Percentiles rank a stretch among this genome's conserved stretches.
These are phyloP conservation scores for Oxyura jamaicensis DNA, from an alignment of 2,113 vertebrate species.

Conservation along the genomic window DNA sequence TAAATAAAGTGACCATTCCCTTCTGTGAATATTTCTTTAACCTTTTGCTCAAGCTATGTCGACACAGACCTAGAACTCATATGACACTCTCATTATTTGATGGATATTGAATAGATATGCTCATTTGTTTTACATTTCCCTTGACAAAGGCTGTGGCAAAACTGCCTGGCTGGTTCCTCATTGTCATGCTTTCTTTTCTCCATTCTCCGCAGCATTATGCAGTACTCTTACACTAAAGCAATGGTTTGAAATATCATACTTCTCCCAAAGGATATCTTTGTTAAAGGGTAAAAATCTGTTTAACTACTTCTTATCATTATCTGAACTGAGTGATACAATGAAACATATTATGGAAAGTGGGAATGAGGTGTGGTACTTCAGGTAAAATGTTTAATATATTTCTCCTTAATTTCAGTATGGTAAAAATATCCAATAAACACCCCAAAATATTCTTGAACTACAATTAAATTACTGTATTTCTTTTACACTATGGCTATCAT, in stretches of 20 bases:
- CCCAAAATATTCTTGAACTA: not conserved
- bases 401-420: not conserved
- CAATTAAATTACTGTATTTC: not conserved
- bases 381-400: not conserved
- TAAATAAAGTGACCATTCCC: accelerated
- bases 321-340: not conserved
- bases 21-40: not conserved
- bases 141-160: not conserved
- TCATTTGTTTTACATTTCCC: constrained; percentile 29
- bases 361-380: not conserved
- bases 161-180: not conserved
- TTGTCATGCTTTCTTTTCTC: not conserved
- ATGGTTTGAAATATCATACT: not conserved
- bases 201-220: not conserved
- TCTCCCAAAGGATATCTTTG: not conserved
- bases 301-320: not conserved
- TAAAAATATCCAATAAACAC: not conserved
- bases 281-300: constrained; percentile 18
- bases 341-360: not conserved
- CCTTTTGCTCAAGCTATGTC: not conserved
- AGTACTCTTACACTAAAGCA: not conserved
- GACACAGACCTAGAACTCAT: not conserved
- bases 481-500: not conserved
- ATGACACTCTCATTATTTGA: not conserved
- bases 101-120: not conserved